Conservation (phyloP, 2,888 invertebrate species). For the Drosophila anomalata region DNA sequence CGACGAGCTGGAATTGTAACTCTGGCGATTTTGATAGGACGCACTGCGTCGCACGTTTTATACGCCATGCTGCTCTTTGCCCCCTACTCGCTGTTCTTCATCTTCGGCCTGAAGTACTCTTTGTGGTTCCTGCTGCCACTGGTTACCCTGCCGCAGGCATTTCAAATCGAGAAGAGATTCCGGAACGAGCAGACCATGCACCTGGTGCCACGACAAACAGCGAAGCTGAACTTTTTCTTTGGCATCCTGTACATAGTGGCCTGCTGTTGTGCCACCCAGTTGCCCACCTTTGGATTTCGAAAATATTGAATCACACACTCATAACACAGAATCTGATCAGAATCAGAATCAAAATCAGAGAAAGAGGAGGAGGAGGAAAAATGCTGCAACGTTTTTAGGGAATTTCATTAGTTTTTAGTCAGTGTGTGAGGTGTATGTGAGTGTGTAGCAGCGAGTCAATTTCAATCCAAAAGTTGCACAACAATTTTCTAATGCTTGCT, state of each 20-base stretch:
- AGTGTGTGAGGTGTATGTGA: constrained; percentile 23
- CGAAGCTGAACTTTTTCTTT: constrained; percentile 94
- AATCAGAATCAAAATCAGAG: background rate
- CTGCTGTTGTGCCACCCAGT: constrained; percentile 88
- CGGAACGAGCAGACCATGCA: constrained; percentile 91
- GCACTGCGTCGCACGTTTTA: constrained; percentile 94
- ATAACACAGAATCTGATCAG: constrained; percentile 8
- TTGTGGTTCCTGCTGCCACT: constrained; percentile 95
- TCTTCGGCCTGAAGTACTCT: constrained; percentile 92
- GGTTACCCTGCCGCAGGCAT: constrained; percentile 93
- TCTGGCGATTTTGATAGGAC: constrained; percentile 96
- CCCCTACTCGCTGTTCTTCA: constrained; percentile 95
- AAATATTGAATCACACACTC: constrained; percentile 59
- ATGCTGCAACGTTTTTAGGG: constrained; percentile 66
- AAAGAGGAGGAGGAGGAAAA: constrained; percentile 11
- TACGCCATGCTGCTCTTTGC: constrained; percentile 95
- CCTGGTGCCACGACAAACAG: constrained; percentile 93
- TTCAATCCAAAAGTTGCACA: constrained; percentile 21
- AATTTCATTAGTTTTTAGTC: constrained; percentile 61
- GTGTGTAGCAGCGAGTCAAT: constrained; percentile 25
- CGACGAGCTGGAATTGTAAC: constrained; percentile 96
- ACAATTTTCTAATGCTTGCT: constrained; percentile 34
- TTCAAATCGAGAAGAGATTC: constrained; percentile 95
- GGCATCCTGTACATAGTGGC: constrained; percentile 95
- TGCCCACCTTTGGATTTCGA: constrained; percentile 84